Evolutionary conservation across 2,888 invertebrate species (phyloP), one percentile per base, ranked within the genome.

Genomic region (Hirtodrosophila cameraria): DNA sequence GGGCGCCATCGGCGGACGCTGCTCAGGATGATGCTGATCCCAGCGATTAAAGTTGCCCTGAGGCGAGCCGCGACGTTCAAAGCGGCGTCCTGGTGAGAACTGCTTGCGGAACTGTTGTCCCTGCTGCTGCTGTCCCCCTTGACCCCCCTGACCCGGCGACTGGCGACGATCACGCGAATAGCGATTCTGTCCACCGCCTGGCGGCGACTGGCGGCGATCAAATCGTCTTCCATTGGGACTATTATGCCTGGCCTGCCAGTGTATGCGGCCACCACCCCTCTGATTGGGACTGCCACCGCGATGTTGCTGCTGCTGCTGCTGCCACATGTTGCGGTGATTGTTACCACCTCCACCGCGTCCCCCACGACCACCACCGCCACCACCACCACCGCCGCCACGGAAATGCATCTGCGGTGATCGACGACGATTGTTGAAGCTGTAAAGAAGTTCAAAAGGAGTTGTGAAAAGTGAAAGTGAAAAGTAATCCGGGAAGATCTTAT

Each of bases 371-470:
- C 65, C 72, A 7, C 84, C 78, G 0, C 76, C 72, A 3, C 77
- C 73, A 9, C 74, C 74, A 2, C 89, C 86, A 2, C 88, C 84
- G 0, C 81, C 75, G 1, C 79, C 75, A 5, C 78, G 73, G 25
- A 82, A 87, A 54, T 88, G 86, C 71, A 79, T 83, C 12, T 70
- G 61, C 2, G 89, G 89, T 4, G 89, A 88, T 1, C 89, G 89
- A 7, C 89, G 88, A 0, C 89, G 84, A 72, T 89, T 90, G 25
- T 79, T 79, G 6, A 89, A 90, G 33, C 90, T 90, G 45, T 20
- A 30, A 35, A 5, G 28, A 18, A 11, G 1, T 9, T n/a, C 15
- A n/a, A 23, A 53, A 36, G 2, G 1, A 16, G 5, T 12, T 2
- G 7, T 48, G 23, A 18, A 9, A 42, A 4, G 5, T n/a, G 1